Conservation (phyloP, 2,113 vertebrate genomes). For the Hucho hucho region DNA sequence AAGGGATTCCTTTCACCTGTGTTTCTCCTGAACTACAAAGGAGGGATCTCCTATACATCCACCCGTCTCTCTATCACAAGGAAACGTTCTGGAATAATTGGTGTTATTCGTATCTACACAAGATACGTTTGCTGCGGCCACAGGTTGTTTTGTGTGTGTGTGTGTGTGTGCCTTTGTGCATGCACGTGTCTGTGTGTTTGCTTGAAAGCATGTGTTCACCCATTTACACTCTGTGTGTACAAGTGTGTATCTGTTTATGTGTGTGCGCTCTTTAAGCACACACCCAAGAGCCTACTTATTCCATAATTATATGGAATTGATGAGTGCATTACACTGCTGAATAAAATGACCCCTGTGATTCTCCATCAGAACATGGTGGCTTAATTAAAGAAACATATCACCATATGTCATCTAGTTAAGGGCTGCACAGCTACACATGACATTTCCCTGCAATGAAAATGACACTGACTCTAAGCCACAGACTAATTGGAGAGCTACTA, state of each 20-base stretch:
- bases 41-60: constrained; percentile 27
- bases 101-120: background rate
- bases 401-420: background rate
- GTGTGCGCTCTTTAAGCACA: background rate
- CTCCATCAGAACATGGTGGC: too few species aligned
- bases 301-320: too few species aligned
- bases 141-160: background rate
- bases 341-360: too few species aligned
- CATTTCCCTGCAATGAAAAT: background rate
- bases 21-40: constrained; percentile 24
- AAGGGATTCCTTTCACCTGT: constrained; percentile 45
- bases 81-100: background rate
- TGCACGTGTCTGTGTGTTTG: background rate
- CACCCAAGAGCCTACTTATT: background rate
- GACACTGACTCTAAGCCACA: too few species aligned
- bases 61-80: constrained; percentile 22
- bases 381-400: too few species aligned
- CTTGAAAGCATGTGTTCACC: too few species aligned
- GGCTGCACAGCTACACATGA: background rate
- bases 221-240: background rate
- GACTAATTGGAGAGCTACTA: too few species aligned
- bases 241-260: background rate
- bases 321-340: too few species aligned
- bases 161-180: too few species aligned
- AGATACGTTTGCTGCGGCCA: background rate